phyloP scores from a whole-genome alignment of 2,888 invertebrate species.

The Aquatica leii region DNA sequence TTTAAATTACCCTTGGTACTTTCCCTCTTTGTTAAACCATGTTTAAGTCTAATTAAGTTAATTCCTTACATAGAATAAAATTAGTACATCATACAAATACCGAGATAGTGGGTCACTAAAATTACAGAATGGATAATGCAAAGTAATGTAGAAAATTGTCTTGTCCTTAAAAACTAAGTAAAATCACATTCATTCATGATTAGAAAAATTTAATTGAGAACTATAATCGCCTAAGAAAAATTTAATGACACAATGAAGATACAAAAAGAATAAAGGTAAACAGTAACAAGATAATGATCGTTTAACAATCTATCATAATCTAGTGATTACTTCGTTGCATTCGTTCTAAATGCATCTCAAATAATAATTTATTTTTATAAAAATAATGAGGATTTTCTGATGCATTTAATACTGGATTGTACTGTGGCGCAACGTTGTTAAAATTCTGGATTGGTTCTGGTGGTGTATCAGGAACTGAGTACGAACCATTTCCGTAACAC shows the following conservation, averaged over 20 bases:
- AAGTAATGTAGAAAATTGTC: conserved; percentile 3
- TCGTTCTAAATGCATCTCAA: conserved; percentile 84
- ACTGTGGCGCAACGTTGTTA: conserved; percentile 61
- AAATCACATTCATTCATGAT: background rate
- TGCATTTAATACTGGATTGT: conserved; percentile 80
- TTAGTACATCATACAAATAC: background rate
- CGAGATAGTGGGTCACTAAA: background rate
- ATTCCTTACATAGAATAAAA: no score
- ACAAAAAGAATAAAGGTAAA: no score
- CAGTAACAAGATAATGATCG: no score
- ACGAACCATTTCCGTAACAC: conserved; percentile 34
- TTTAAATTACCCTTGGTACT: background rate
- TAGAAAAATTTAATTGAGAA: background rate
- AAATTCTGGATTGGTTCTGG: conserved; percentile 53
- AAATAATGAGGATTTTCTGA: conserved; percentile 87
- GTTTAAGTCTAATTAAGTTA: no score
- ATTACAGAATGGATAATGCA: background rate
- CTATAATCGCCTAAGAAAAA: background rate
- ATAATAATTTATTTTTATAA: conserved; percentile 84
- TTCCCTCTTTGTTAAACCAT: background rate
- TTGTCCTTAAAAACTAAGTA: background rate
- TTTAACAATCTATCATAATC: background rate
- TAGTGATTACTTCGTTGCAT: conserved; percentile 67
- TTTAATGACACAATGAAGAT: no score
- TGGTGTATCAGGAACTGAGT: conserved; percentile 52